Base-by-base conservation (phyloP, 2,888 invertebrate genomes). In the Drosophila limbata region DNA sequence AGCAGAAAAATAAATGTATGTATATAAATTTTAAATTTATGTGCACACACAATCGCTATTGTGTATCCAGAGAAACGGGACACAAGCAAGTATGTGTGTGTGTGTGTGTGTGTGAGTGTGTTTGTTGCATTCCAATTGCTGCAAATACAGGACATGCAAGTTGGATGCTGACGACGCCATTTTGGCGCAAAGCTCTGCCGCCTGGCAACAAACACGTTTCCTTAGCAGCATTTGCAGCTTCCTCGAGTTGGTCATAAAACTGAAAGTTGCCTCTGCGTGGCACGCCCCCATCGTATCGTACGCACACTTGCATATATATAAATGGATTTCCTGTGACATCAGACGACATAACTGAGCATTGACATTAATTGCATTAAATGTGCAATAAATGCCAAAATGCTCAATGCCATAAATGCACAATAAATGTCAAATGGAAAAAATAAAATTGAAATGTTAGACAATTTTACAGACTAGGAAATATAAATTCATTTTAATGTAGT, bases 151-250 rank as follows among this genome's bases (percentile, higher is more conserved):
- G 53, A 77, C 60, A 42, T 44, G 52, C 45, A 66, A 56, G 33
- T 28, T 57, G 51, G 25, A 39, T 55, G 19, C 19, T 21, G 33
- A 42, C 55, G 61, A 51, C 66, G 67, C 53, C 69, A 84, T 75
- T 78, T 70, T 70, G 77, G 48, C 65, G 55, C 62, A 78, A 81
- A 79, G 69, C 77, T 52, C 40, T 59, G 55, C 50, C 48, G 67
- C 70, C 40, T 60, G 69, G 50, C 61, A 64, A 66, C 77, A 79
- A 82, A 82, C 83, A 85, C 83, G 80, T 80, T 59, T 53, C 55
- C 21, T 48, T 35, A 44, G 31, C 65, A 66, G 48, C 52, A 19
- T 35, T 71, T 72, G 66, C 63, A 69, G 69, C 62, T 77, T 66
- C 47, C 67, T 57, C 56, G 40, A 64, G 66, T 73, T 73, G 65